Percentiles rank a stretch among this genome's conserved stretches.
Evolutionary conservation across 2,797 vertebrate species (phyloP).

Genomic region (Danio jaintianensis): DNA sequence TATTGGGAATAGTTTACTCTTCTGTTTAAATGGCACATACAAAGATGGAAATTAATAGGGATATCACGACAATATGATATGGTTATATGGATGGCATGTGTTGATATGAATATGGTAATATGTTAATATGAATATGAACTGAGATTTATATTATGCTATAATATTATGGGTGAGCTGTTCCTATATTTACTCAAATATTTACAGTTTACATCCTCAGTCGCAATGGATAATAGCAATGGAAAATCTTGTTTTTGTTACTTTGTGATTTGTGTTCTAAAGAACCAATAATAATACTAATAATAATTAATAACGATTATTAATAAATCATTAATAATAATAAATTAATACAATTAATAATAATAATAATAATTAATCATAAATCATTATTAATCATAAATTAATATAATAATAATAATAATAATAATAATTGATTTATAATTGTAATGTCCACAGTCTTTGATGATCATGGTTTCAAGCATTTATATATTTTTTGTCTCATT

Average conservation of each 20-base stretch:
- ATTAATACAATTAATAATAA: background rate
- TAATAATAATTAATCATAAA: background rate
- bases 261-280: background rate
- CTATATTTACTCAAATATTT: background rate
- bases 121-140: background rate
- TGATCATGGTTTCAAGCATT: background rate
- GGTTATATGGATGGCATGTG: background rate
- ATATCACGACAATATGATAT: background rate
- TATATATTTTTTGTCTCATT: background rate
- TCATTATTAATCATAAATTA: background rate
- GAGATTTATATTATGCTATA: background rate
- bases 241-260: too few species aligned
- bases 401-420: too few species aligned
- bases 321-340: too few species aligned
- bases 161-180: background rate
- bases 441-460: background rate
- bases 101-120: background rate
- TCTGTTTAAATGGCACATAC: background rate
- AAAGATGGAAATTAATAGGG: background rate
- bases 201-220: background rate
- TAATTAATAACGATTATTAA: too few species aligned
- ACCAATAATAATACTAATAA: too few species aligned
- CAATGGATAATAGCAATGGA: too few species aligned
- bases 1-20: slow-evolving; percentile 53
- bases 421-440: background rate